Conservation (phyloP, 2,888 invertebrate genomes). For the Nemotelus nigrinus region DNA sequence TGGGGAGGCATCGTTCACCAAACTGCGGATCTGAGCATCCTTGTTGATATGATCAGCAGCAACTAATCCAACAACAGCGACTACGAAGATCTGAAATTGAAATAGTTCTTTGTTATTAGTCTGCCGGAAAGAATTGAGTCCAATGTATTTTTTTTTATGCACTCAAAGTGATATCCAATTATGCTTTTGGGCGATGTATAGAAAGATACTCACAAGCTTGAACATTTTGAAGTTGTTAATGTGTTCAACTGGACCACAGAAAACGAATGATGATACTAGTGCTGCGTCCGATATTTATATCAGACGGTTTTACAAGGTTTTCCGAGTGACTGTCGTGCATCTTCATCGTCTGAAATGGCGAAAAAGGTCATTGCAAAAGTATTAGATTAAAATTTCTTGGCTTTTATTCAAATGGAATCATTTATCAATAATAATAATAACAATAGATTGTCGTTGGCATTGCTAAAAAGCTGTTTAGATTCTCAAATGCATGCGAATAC, state of each 20-base stretch:
- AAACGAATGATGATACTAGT: slow-evolving; percentile 34
- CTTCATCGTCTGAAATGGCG: slow-evolving; percentile 6
- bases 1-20: slow-evolving; percentile 29
- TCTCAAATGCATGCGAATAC: too few relatives aligned
- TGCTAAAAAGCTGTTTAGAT: too few relatives aligned
- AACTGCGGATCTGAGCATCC: slow-evolving; percentile 41
- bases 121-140: background rate
- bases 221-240: slow-evolving; percentile 25
- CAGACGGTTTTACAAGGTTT: background rate
- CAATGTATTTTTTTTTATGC: background rate
- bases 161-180: background rate
- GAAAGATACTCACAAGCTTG: slow-evolving; percentile 36
- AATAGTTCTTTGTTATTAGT: background rate
- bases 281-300: slow-evolving; percentile 32
- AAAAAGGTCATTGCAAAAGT: slow-evolving; percentile 36
- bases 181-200: background rate
- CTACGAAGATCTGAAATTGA: slow-evolving; percentile 29
- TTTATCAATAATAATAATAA: background rate
- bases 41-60: slow-evolving; percentile 45
- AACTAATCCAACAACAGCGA: slow-evolving; percentile 37
- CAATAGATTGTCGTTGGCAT: background rate
- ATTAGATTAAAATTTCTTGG: background rate
- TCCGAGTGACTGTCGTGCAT: slow-evolving; percentile 28
- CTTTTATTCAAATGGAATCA: background rate
- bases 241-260: slow-evolving; percentile 37